Conservation (phyloP, 1,140 invertebrate genomes). For the Leguminivora glycinivorella region DNA sequence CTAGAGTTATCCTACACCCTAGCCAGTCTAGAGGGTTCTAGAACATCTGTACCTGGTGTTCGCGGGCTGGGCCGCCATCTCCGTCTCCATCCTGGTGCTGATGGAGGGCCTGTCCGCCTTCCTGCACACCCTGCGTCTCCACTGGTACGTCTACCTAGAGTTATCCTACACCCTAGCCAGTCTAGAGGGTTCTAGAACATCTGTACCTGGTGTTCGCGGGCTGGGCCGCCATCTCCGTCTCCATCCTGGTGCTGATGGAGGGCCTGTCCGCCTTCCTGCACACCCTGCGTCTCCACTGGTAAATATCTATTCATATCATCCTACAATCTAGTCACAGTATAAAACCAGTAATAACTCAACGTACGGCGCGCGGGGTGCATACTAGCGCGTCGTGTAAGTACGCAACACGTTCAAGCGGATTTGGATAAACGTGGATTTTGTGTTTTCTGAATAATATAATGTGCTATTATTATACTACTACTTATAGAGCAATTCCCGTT, state of each 20-base stretch:
- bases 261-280: slow-evolving; percentile 98
- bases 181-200: slow-evolving; percentile 83
- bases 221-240: slow-evolving; percentile 92
- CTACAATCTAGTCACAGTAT: too few species aligned
- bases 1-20: too few species aligned
- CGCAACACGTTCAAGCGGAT: too few species aligned
- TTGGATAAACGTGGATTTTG: too few species aligned
- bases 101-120: slow-evolving; percentile 99
- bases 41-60: slow-evolving; percentile 90
- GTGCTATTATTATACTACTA: too few species aligned
- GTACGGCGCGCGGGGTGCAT: too few species aligned
- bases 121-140: slow-evolving; percentile 97
- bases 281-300: slow-evolving; percentile 99
- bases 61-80: slow-evolving; percentile 89
- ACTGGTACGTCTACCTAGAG: slow-evolving; percentile 96
- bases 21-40: slow-evolving; percentile 82
- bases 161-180: too few species aligned
- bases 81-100: slow-evolving; percentile 95
- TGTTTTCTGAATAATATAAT: too few species aligned
- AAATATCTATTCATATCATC: too few species aligned
- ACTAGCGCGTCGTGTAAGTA: too few species aligned
- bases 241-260: slow-evolving; percentile 98
- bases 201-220: slow-evolving; percentile 89
- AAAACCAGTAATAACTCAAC: too few species aligned
- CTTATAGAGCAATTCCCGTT: too few species aligned